Evolutionary conservation across 2,888 invertebrate species (phyloP).

Genomic region (Rhyacophila evoluta): DNA sequence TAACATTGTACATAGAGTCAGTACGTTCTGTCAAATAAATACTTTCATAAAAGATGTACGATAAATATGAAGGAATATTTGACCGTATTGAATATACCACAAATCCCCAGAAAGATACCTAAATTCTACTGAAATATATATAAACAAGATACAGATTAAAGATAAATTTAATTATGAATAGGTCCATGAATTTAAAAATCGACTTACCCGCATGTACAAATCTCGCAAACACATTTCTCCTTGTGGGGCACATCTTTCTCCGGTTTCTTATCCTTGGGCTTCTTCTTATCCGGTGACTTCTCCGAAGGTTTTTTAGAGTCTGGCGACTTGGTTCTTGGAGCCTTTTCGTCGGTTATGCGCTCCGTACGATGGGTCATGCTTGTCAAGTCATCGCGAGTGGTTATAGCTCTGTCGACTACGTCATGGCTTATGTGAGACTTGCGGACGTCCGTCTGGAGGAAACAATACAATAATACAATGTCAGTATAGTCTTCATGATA

Average conservation of each 20-base stretch:
- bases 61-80: no score
- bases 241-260: conserved; percentile 62
- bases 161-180: no score
- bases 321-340: conserved; percentile 41
- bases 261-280: conserved; percentile 55
- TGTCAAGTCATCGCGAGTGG: conserved; percentile 66
- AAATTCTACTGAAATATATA: no score
- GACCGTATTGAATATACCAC: no score
- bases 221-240: conserved; percentile 90
- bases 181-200: not conserved
- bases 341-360: conserved; percentile 42
- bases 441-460: conserved; percentile 60
- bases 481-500: no score
- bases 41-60: no score
- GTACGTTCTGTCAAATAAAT: no score
- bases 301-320: conserved; percentile 61
- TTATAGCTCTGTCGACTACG: conserved; percentile 55
- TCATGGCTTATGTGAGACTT: conserved; percentile 61
- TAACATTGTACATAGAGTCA: no score
- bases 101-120: no score
- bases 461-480: not conserved
- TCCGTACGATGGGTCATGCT: conserved; percentile 50
- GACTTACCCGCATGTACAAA: conserved; percentile 92
- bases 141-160: no score
- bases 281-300: conserved; percentile 56